Base-by-base conservation (phyloP, 53 echinoderm and acorn worm genomes). In the Pentamera pediparva region DNA sequence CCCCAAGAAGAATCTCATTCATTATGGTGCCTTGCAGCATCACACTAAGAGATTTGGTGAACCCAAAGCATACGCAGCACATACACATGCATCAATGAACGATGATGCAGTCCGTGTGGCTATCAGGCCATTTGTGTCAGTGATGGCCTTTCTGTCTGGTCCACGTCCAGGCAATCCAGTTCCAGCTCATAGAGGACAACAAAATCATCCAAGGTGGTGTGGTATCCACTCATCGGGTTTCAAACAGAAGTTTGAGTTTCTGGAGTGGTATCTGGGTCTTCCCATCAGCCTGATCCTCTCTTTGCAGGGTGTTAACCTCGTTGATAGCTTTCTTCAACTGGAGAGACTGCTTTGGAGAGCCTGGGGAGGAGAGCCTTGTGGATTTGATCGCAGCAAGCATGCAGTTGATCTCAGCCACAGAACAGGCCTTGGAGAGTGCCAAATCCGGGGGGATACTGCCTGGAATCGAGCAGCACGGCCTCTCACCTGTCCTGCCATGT, bases 141-240 rank as follows among this genome's bases (percentile, higher is more conserved):
- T 61, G 30, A 61, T 9, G 26, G 67, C 37, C 37, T 65, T 65
- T 17, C n/a, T 17, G 35, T n/a, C 29, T 26, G 33, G 51, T 22
- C 25, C 19, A 55, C 21, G 56, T 75, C 56, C 34, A 83, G 35
- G 48, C 57, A 56, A 20, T 83, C 61, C 51, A 83, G 47, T 37
- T 77, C 37, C 19, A 38, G 59, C 25, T 77, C 70, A 43, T 77
- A 78, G 48, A 83, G 57, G 13, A 28, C 58, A 10, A 24, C 21
- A 28, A 83, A 56, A 65, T 76, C 83, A 41, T 83, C 69, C 43
- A 83, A 53, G 31, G 65, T 39, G 13, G 70, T 70, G 47, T 69
- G 77, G 6, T 71, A 37, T 83, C 84, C 17, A 78, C 84, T 27
- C 53, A 53, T 69, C 76, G 62, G 35, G 83, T 83, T 76, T 70